Conservation (phyloP, 2,113 vertebrate genomes). For the Psephotus haematonotus region DNA sequence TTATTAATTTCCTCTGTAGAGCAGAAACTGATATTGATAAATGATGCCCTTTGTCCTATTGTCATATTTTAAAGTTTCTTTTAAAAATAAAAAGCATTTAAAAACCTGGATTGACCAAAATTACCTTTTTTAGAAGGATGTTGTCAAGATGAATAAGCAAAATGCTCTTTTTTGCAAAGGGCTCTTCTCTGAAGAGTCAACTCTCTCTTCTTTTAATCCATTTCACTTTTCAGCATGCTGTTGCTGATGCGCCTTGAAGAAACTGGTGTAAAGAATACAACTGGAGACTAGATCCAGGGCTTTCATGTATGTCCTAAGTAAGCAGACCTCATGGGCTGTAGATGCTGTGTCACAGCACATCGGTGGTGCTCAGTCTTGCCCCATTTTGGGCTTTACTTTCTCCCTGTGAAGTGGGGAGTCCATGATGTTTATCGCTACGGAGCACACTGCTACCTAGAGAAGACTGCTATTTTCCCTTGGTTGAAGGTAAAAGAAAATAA, state of each 20-base stretch:
- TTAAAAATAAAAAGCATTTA: conserved; percentile 60
- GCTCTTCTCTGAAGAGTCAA: neutral
- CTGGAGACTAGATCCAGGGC: neutral
- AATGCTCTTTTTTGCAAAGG: neutral
- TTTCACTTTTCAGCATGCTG: neutral
- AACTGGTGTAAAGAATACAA: neutral
- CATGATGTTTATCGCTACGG: neutral
- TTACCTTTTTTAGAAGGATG: neutral
- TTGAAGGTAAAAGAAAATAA: neutral
- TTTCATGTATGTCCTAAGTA: neutral
- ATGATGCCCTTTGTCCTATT: conserved; percentile 3
- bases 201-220: neutral
- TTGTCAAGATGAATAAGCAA: neutral
- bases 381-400: neutral
- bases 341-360: neutral
- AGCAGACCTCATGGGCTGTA: neutral
- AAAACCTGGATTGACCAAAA: conserved; percentile 8
- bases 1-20: conserved; percentile 49
- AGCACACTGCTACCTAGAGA: neutral
- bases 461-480: neutral
- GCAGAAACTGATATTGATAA: conserved; percentile 29
- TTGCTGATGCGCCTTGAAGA: neutral
- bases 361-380: neutral
- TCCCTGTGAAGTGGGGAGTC: neutral
- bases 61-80: conserved; percentile 24